Percentiles rank a stretch among this genome's conserved stretches.
These are phyloP conservation scores for Chaetorhynchus papuensis DNA, from an alignment of 2,113 vertebrate genomes.

Conservation along the genomic window DNA sequence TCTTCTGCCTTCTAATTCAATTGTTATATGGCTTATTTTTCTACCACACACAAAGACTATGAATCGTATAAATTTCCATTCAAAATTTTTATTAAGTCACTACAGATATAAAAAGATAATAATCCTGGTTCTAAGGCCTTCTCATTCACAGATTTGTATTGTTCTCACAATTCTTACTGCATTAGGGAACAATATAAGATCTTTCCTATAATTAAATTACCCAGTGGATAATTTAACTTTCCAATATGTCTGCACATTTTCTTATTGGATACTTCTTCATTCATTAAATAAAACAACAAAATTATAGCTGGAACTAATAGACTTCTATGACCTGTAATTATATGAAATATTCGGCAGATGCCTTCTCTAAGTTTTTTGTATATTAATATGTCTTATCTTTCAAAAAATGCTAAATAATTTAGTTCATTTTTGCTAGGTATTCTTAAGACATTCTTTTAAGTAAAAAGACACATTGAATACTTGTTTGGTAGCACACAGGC, in stretches of 20 bases:
- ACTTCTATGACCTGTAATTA: background rate
- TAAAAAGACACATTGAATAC: background rate
- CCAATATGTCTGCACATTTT: background rate
- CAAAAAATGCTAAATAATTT: background rate
- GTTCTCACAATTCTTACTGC: background rate
- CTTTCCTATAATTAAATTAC: background rate
- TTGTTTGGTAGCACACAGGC: background rate
- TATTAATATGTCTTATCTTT: background rate
- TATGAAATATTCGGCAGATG: background rate
- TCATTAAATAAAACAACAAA: background rate
- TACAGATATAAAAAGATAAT: background rate
- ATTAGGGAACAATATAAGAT: background rate
- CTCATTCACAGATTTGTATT: background rate
- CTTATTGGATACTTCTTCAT: background rate
- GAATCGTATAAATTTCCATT: background rate
- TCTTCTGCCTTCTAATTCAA: background rate
- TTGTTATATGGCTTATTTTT: background rate
- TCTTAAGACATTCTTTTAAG: background rate
- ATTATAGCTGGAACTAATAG: background rate
- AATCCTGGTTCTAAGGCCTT: background rate
- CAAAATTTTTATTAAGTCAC: background rate
- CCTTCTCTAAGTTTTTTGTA: background rate
- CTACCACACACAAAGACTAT: background rate
- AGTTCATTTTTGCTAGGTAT: background rate
- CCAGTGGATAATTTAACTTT: background rate